Conservation (phyloP, 2,113 vertebrate genomes). For the Dipodomys merriami region DNA sequence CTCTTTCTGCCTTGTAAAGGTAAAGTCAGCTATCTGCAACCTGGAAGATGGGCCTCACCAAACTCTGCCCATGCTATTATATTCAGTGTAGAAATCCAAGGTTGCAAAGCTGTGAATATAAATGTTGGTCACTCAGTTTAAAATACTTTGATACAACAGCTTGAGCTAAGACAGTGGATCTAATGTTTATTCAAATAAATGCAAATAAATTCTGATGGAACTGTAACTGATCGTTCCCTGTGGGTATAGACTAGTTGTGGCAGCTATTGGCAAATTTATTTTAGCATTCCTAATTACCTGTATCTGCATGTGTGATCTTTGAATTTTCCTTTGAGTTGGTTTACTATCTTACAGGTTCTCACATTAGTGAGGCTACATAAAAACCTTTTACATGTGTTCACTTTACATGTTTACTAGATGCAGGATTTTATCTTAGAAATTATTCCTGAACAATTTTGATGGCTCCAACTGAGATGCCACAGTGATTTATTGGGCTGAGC, state of each 20-base stretch:
- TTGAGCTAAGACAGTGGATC: not conserved
- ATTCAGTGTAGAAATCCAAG: not conserved
- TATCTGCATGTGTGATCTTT: not conserved
- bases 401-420: not conserved
- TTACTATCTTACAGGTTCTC: not conserved
- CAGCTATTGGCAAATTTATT: conserved; percentile 19
- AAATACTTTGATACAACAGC: not conserved
- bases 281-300: not conserved
- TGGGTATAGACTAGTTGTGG: not conserved
- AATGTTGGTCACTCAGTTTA: not conserved
- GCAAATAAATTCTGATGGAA: not conserved
- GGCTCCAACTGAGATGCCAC: not conserved
- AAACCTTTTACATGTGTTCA: not conserved
- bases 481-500: not conserved
- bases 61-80: not conserved
- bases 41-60: not conserved
- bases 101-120: not conserved
- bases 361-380: not conserved
- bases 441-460: not conserved
- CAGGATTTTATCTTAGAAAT: conserved; percentile 11
- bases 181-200: conserved; percentile 44
- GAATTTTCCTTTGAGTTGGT: conserved; percentile 9
- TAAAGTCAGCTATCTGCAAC: not conserved
- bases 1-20: not conserved
- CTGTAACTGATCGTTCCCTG: not conserved